A percentile compares a stretch with the other conserved stretches of the same genome.
These are phyloP conservation scores for Eupithecia vulgata DNA, from an alignment of 2,888 invertebrate genomes.

Conservation along the genomic window DNA sequence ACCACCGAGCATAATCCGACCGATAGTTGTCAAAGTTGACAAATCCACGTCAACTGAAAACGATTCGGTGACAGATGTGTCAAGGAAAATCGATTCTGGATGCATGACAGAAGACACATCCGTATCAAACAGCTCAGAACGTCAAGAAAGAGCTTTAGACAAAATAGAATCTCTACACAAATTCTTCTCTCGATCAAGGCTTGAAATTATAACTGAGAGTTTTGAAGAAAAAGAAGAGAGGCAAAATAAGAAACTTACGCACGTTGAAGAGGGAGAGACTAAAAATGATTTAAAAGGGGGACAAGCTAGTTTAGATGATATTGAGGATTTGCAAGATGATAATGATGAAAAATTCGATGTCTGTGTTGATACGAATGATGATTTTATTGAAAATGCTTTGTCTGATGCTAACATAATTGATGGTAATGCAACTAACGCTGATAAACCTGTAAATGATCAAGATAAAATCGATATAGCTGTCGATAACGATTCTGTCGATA, in stretches of 20 bases:
- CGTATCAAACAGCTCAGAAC: slow-evolving; percentile 62
- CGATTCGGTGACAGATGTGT: slow-evolving; percentile 69
- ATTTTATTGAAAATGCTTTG: slow-evolving; percentile 17
- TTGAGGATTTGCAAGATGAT: slow-evolving; percentile 75
- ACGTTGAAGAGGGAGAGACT: slow-evolving; percentile 42
- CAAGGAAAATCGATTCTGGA: slow-evolving; percentile 67
- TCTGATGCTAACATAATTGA: not conserved
- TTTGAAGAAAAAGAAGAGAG: slow-evolving; percentile 65
- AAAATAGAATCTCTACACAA: slow-evolving; percentile 75
- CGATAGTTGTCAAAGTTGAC: slow-evolving; percentile 70
- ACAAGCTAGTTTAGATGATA: slow-evolving; percentile 76
- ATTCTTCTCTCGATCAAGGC: slow-evolving; percentile 75
- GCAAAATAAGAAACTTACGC: slow-evolving; percentile 31
- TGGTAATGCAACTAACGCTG: not conserved
- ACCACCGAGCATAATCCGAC: slow-evolving; percentile 74
- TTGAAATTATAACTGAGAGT: slow-evolving; percentile 78
- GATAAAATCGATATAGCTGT: not conserved
- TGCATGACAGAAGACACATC: slow-evolving; percentile 77
- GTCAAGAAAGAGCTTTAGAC: slow-evolving; percentile 69
- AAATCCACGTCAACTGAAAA: slow-evolving; percentile 77
- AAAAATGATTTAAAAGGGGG: slow-evolving; percentile 58
- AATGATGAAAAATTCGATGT: slow-evolving; percentile 45
- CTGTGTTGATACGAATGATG: slow-evolving; percentile 26
- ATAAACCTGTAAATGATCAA: not conserved
- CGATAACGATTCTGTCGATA: not conserved